Conservation (phyloP, 2,888 invertebrate species). For the Leucophenga montana region DNA sequence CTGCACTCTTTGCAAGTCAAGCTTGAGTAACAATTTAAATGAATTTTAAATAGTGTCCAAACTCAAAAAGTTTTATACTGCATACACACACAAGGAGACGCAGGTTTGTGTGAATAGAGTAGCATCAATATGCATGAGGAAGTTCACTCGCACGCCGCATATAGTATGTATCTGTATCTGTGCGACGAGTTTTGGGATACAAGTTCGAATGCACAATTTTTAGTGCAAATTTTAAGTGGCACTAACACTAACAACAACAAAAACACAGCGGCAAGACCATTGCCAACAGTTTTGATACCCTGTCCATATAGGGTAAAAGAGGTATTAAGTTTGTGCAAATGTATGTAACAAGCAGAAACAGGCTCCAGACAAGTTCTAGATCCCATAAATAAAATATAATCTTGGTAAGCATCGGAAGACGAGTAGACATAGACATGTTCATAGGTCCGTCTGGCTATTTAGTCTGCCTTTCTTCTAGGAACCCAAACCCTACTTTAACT, state of each 20-base stretch:
- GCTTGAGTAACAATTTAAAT: constrained; percentile 20
- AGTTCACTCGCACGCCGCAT: no score
- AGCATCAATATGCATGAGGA: neutral
- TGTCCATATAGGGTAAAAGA: no score
- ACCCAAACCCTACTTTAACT: no score
- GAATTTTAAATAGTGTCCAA: constrained; percentile 20
- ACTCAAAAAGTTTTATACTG: constrained; percentile 11
- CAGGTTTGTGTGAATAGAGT: constrained; percentile 5
- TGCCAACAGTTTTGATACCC: no score
- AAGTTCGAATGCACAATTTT: constrained; percentile 51
- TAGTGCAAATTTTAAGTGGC: constrained; percentile 40
- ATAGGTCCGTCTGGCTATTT: no score
- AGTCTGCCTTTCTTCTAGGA: no score
- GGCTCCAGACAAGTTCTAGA: no score
- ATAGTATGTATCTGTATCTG: neutral
- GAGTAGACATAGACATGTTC: no score
- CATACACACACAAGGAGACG: neutral
- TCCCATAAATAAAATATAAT: no score
- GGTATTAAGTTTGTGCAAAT: no score
- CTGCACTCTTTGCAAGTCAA: neutral
- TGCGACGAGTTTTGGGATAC: constrained; percentile 37
- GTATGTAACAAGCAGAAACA: no score
- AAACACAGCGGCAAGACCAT: neutral
- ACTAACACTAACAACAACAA: constrained; percentile 29
- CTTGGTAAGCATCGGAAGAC: no score